Evolutionary conservation across 1,140 invertebrate species (phyloP).

Genomic region (Hypsibius dujardini): DNA sequence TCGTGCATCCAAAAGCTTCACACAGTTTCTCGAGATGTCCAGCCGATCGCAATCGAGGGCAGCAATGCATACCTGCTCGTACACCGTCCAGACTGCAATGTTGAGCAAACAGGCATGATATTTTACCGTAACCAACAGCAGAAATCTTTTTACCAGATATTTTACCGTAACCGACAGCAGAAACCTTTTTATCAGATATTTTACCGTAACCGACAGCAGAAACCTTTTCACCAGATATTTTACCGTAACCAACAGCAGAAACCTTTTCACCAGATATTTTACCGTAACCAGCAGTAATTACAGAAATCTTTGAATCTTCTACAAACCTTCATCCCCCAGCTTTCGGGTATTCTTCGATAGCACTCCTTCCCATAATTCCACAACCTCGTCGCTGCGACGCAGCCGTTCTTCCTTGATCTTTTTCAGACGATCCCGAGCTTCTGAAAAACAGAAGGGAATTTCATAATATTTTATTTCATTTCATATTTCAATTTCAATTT

Average conservation of each 20-base stretch:
- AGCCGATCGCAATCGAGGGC: conserved; percentile 66
- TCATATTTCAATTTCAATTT: conserved; percentile 8
- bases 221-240: too few species aligned
- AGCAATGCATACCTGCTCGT: conserved; percentile 82
- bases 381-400: conserved; percentile 64
- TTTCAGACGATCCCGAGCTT: conserved; percentile 57
- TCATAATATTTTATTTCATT: too few species aligned
- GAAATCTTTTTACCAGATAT: too few species aligned
- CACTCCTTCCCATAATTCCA: conserved; percentile 63
- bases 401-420: conserved; percentile 81
- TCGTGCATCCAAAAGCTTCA: conserved; percentile 53
- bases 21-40: conserved; percentile 57
- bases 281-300: background rate
- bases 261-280: background rate
- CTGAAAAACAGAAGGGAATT: too few species aligned
- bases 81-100: conserved; percentile 58
- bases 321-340: conserved; percentile 70
- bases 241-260: too few species aligned
- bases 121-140: conserved; percentile 18
- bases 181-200: too few species aligned
- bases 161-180: too few species aligned
- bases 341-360: conserved; percentile 53
- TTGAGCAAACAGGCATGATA: background rate
- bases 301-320: background rate
- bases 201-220: background rate